These are phyloP conservation scores for Coleophora deauratella DNA, from an alignment of 2,888 invertebrate genomes.

Conservation along the genomic window DNA sequence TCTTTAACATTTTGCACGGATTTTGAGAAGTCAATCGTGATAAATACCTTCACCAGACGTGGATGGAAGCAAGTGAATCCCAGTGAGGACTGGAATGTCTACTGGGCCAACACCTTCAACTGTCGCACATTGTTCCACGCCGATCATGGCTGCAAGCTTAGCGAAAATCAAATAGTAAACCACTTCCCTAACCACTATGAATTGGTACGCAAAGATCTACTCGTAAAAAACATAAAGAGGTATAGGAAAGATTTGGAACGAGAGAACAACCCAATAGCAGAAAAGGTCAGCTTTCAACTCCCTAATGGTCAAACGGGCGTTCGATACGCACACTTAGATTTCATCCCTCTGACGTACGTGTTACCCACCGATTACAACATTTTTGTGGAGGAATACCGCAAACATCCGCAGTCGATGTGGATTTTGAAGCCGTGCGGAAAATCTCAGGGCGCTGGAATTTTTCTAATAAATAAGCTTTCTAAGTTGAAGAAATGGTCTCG, in stretches of 20 bases:
- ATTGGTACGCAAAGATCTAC: constrained; percentile 93
- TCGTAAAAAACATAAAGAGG: constrained; percentile 96
- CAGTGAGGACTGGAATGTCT: constrained; percentile 97
- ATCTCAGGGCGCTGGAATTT: constrained; percentile 95
- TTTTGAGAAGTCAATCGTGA: constrained; percentile 43
- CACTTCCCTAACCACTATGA: constrained; percentile 98
- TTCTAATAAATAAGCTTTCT: constrained; percentile 94
- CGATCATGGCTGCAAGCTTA: constrained; percentile 54
- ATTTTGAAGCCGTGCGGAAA: constrained; percentile 98
- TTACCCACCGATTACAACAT: constrained; percentile 97
- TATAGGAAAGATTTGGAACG: constrained; percentile 94
- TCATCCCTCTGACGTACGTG: constrained; percentile 95
- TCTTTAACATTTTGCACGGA: constrained; percentile 31
- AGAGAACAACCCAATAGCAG: constrained; percentile 90
- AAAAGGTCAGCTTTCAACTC: constrained; percentile 73
- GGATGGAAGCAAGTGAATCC: constrained; percentile 86
- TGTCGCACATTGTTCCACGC: constrained; percentile 88
- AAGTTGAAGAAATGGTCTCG: constrained; percentile 93
- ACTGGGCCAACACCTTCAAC: constrained; percentile 94
- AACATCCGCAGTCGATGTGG: constrained; percentile 96
- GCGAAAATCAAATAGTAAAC: constrained; percentile 94
- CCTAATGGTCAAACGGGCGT: constrained; percentile 78
- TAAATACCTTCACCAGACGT: constrained; percentile 45
- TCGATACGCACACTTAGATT: constrained; percentile 88
- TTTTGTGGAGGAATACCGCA: constrained; percentile 97